Evolutionary conservation across 2,797 vertebrate species (phyloP).

Genomic region (Valencia hispanica): DNA sequence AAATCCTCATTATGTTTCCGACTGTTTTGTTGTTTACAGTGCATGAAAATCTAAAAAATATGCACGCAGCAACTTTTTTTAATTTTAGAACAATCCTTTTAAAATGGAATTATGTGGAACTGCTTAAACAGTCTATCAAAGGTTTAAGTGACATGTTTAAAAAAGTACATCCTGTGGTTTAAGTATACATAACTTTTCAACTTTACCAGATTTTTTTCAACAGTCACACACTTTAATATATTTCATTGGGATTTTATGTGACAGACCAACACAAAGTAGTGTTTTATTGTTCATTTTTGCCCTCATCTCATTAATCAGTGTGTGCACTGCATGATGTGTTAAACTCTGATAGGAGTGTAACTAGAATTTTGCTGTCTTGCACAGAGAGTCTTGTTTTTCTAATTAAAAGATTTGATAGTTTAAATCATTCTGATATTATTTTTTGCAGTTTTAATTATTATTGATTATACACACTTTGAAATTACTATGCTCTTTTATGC

Average conservation of each 20-base stretch:
- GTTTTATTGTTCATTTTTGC: not conserved
- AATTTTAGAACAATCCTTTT: conserved; percentile 9
- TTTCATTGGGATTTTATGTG: not conserved
- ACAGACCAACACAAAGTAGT: not conserved
- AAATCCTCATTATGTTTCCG: conserved; percentile 49
- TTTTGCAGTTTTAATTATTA: not conserved
- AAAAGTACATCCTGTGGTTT: not conserved
- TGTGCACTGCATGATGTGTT: not conserved
- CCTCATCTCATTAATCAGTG: conserved; percentile 3
- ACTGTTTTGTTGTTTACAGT: conserved; percentile 45
- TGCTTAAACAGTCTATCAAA: conserved; percentile 7
- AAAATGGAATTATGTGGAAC: conserved; percentile 28
- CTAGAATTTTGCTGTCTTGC: not conserved
- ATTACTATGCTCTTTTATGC: not conserved
- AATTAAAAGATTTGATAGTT: conserved; percentile 1
- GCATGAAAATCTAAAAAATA: conserved; percentile 33
- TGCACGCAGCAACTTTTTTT: conserved; percentile 15
- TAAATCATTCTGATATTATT: not conserved
- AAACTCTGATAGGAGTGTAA: not conserved
- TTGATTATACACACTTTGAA: not conserved
- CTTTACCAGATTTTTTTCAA: not conserved
- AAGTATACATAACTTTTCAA: not conserved
- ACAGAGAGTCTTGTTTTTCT: not conserved
- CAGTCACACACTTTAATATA: not conserved
- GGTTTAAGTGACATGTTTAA: conserved; percentile 13